Conservation (phyloP, 2,797 vertebrate species). For the Bradypus variegatus region DNA sequence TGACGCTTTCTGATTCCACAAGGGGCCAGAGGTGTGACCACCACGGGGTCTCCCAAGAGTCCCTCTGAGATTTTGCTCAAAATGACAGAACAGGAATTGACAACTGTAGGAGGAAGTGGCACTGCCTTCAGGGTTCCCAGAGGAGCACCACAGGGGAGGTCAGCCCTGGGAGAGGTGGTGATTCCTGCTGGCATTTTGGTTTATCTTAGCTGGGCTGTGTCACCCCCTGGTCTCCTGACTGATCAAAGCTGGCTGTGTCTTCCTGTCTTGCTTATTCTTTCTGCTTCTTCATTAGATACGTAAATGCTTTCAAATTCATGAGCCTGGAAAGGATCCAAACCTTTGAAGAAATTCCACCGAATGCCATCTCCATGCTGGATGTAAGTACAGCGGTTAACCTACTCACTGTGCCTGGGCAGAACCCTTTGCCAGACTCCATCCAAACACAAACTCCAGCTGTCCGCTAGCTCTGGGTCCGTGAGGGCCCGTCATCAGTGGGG, state of each 20-base stretch:
- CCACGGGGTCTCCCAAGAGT: neutral
- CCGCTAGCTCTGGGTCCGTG: neutral
- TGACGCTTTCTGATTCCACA: neutral
- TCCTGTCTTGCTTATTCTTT: conserved; percentile 5
- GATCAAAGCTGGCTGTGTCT: neutral
- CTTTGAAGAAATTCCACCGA: conserved; percentile 82
- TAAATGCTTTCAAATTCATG: conserved; percentile 77
- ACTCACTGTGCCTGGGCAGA: neutral
- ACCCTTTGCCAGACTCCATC: neutral
- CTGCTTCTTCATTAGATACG: conserved; percentile 76
- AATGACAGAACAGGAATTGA: neutral
- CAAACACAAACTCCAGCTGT: neutral
- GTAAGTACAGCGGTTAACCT: conserved; percentile 70
- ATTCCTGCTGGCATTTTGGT: neutral
- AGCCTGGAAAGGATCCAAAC: conserved; percentile 77
- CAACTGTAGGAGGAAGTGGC: neutral
- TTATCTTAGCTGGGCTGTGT: neutral
- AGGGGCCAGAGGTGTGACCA: neutral
- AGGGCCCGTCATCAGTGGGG: no score
- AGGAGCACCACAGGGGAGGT: neutral
- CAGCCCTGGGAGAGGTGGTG: neutral
- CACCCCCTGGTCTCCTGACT: neutral
- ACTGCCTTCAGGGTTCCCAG: neutral
- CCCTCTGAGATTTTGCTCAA: neutral
- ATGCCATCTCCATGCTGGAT: conserved; percentile 71